phyloP scores from a whole-genome alignment of 2,797 vertebrate species.

The Pachyuromys duprasi region DNA sequence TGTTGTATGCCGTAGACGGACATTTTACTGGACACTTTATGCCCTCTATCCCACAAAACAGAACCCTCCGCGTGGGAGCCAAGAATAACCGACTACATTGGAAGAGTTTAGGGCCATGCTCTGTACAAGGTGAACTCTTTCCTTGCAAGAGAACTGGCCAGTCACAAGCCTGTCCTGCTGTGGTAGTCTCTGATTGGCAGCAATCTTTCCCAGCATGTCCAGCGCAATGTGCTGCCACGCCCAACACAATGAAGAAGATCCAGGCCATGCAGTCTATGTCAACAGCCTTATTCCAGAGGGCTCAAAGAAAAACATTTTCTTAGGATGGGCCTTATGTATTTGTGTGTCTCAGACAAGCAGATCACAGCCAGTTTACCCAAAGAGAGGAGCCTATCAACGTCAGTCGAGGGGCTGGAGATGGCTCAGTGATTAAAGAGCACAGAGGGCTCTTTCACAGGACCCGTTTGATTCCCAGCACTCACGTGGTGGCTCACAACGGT shows the following conservation, averaged over 20 bases:
- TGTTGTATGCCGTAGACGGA: not conserved
- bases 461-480: not conserved
- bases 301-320: not conserved
- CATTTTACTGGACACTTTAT: not conserved
- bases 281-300: not conserved
- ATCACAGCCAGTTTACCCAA: not conserved
- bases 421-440: not conserved
- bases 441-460: not conserved
- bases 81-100: no score
- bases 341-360: not conserved
- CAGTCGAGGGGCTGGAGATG: not conserved
- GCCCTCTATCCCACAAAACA: not conserved
- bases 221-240: not conserved
- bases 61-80: not conserved
- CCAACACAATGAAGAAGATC: not conserved
- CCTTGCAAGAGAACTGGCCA: not conserved
- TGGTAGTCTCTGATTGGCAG: not conserved
- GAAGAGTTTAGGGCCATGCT: no score
- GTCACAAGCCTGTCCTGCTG: not conserved
- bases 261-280: no score
- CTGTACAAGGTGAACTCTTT: not conserved
- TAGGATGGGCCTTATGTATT: not conserved
- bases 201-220: not conserved
- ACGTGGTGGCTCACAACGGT: not conserved
- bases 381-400: not conserved